Conservation (phyloP, 2,797 vertebrate species). For the Lerista edwardsae region DNA sequence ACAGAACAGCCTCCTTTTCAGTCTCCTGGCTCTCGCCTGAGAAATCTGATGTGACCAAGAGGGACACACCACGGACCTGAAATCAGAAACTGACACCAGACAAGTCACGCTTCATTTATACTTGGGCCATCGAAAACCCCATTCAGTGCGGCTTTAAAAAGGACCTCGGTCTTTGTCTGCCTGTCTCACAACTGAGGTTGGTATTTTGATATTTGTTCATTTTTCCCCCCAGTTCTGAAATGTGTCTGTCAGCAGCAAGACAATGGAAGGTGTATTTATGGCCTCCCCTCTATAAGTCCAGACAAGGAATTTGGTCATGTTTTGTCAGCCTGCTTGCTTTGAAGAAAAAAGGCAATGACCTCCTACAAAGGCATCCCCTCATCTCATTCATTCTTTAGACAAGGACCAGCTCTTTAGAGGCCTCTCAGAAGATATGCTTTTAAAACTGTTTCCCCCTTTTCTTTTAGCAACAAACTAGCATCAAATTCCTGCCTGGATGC, state of each 20-base stretch:
- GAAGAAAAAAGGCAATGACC: neutral
- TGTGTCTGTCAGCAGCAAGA: constrained; percentile 55
- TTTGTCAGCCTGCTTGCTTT: constrained; percentile 5
- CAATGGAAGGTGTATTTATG: constrained; percentile 30
- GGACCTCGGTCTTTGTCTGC: neutral
- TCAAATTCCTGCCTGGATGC: neutral
- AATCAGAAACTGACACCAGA: constrained; percentile 34
- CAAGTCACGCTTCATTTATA: constrained; percentile 31
- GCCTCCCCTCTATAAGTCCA: constrained; percentile 30
- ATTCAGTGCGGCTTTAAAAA: constrained; percentile 36
- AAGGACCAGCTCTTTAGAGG: neutral
- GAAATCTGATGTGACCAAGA: constrained; percentile 39
- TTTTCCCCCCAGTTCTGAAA: constrained; percentile 37
- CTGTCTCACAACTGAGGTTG: neutral
- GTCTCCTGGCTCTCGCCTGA: neutral
- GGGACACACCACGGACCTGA: neutral
- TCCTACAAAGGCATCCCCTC: neutral
- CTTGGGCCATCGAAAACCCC: constrained; percentile 47
- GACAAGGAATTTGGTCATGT: neutral
- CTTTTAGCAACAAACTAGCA: neutral
- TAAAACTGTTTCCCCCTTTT: neutral
- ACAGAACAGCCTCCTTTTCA: constrained; percentile 21
- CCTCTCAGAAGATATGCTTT: neutral
- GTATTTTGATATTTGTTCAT: constrained; percentile 16
- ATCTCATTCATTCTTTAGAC: neutral